Base-by-base conservation (phyloP, 2,888 invertebrate genomes). In the Philereme transversata region DNA sequence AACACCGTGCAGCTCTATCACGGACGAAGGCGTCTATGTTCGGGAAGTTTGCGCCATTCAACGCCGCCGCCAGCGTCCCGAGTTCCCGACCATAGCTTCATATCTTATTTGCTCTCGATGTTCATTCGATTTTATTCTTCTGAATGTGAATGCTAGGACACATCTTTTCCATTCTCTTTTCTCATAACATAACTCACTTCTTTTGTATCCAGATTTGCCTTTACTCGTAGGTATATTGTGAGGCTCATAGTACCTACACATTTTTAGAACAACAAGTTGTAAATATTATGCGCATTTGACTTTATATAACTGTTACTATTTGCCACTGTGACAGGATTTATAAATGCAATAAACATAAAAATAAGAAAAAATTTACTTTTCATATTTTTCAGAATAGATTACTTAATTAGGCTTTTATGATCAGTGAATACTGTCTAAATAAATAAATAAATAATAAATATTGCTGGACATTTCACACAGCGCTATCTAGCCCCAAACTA, bases 101-200 rank as follows among this genome's bases (percentile, higher is more conserved):
- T 68, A 68, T 71, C 68, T 73, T 74, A 68, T 72, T 73, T 72
- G 66, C 71, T 70, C 67, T 73, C 73, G 65, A 64, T 65, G 65
- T 54, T 72, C 62, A 65, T 71, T 69, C 68, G 60, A 69, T 67
- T 71, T 70, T 61, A 69, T 64, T 57, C 62, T 45, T 64, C 51
- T 65, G 50, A 64, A 68, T 60, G 57, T 64, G 65, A 74, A 71
- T 72, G 61, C 61, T 67, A 60, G 64, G 51, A 61, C 58, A 46
- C 46, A 52, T 45, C 46, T 61, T 55, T 64, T 61, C 47, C 36
- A 54, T 60, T 54, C 51, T 51, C 56, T 34, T 52, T 60, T 54
- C 51, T 51, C 56, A 60, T 47, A 51, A 41, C 56, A 60, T 47
- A 51, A 41, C 33, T 51, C 40, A 62, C 43, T 48, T 45, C 45